Percentiles rank a stretch among this genome's conserved stretches.
Conservation (phyloP, 2,113 vertebrate species). For the Vicugna pacos region DNA sequence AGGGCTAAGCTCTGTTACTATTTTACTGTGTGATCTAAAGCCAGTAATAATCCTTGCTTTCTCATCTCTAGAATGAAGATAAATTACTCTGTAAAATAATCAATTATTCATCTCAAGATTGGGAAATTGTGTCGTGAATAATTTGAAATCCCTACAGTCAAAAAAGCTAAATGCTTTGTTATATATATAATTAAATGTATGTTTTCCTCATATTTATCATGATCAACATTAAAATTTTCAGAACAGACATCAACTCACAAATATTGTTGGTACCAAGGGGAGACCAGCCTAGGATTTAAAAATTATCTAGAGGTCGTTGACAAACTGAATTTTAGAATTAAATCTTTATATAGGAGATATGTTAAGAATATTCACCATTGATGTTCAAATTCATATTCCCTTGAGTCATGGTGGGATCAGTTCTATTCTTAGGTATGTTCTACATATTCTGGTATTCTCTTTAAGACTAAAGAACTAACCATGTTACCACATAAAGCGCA, state of each 20-base stretch:
- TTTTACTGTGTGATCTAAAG: conserved; percentile 7
- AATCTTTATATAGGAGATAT: conserved; percentile 12
- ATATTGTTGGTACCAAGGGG: neutral
- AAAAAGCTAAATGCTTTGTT: neutral
- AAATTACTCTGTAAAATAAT: conserved; percentile 35
- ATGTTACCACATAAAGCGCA: conserved; percentile 5
- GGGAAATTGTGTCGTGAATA: conserved; percentile 18
- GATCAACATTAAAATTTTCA: conserved; percentile 36
- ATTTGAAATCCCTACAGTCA: conserved; percentile 19
- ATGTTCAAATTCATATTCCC: neutral
- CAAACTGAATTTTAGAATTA: conserved; percentile 36
- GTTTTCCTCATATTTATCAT: conserved; percentile 19
- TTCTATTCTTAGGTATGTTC: conserved; percentile 29
- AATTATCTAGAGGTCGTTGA: conserved; percentile 43
- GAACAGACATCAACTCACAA: conserved; percentile 20
- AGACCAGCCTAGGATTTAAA: conserved; percentile 10
- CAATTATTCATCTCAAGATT: conserved; percentile 17
- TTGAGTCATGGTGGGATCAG: neutral
- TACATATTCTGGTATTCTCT: conserved; percentile 26
- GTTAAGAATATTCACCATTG: conserved; percentile 47
- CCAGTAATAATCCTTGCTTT: neutral
- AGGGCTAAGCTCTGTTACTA: neutral
- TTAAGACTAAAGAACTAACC: conserved; percentile 40
- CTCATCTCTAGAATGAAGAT: conserved; percentile 23
- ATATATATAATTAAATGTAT: neutral